Evolutionary conservation across 2,113 vertebrate species (phyloP).

Genomic region (Forbesichthys papilliferus): DNA sequence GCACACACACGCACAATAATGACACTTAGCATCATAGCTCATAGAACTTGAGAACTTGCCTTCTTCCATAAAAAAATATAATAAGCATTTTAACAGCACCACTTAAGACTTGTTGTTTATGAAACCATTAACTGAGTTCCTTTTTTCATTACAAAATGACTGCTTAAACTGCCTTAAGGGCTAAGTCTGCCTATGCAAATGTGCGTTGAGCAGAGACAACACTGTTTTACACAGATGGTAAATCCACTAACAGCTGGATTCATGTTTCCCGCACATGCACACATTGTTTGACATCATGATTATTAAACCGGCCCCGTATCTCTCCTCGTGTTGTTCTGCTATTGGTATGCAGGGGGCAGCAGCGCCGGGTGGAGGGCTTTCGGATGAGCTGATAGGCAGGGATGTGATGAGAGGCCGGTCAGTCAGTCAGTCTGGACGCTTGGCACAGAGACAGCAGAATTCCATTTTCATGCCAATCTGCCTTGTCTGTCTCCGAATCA

Average conservation of each 20-base stretch:
- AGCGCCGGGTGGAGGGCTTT: conserved; percentile 28
- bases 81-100: conserved; percentile 64
- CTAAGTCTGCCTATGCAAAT: conserved; percentile 52
- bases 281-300: conserved; percentile 66
- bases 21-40: conserved; percentile 36
- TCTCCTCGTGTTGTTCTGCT: conserved; percentile 41
- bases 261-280: conserved; percentile 57
- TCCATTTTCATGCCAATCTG: conserved; percentile 79
- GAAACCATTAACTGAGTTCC: conserved; percentile 61
- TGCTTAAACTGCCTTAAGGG: conserved; percentile 53
- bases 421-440: conserved; percentile 70
- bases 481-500: conserved; percentile 74
- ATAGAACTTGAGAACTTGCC: conserved; percentile 55
- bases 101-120: conserved; percentile 49
- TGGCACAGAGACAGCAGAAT: conserved; percentile 74
- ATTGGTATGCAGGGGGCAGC: conserved; percentile 64
- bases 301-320: conserved; percentile 54
- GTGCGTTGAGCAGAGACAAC: conserved; percentile 38
- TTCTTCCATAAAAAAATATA: conserved; percentile 47
- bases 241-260: conserved; percentile 68
- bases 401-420: conserved; percentile 67
- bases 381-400: conserved; percentile 66
- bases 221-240: conserved; percentile 59
- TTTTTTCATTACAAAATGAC: conserved; percentile 64
- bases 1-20: neutral